A percentile compares a stretch with the other conserved stretches of the same genome.
phyloP scores from a whole-genome alignment of 2,797 vertebrate genomes.

The Eremophila alpestris region DNA sequence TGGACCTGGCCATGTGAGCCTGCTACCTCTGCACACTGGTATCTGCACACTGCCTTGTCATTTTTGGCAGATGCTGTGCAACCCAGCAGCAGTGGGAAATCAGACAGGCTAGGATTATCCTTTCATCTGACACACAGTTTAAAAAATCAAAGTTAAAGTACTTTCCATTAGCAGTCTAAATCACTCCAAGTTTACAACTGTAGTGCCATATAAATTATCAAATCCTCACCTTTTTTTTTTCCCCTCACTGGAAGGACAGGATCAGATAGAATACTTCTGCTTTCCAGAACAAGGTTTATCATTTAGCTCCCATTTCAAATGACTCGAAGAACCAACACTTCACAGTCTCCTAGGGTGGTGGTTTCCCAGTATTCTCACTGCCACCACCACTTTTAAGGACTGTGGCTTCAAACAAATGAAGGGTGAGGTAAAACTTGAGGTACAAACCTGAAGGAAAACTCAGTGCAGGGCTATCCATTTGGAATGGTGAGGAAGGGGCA shows the following conservation, averaged over 20 bases:
- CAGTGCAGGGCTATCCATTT: not conserved
- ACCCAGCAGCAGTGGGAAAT: conserved; percentile 5
- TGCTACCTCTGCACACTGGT: not conserved
- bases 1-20: not conserved
- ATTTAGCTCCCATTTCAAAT: not conserved
- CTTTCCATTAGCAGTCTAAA: not conserved
- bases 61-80: not conserved
- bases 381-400: not conserved
- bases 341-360: not conserved
- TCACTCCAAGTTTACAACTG: not conserved
- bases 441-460: not conserved
- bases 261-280: not conserved
- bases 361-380: not conserved
- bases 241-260: not conserved
- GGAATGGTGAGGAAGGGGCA: not conserved
- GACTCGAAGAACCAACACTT: not conserved
- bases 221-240: not conserved
- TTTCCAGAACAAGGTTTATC: not conserved
- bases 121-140: not conserved
- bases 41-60: not conserved
- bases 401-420: not conserved
- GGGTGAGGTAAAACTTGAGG: not conserved
- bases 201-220: not conserved
- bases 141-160: not conserved
- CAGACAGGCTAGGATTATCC: not conserved